Evolutionary conservation across 2,888 invertebrate genomes (phyloP).

Genomic region (Chelonus formosanus): DNA sequence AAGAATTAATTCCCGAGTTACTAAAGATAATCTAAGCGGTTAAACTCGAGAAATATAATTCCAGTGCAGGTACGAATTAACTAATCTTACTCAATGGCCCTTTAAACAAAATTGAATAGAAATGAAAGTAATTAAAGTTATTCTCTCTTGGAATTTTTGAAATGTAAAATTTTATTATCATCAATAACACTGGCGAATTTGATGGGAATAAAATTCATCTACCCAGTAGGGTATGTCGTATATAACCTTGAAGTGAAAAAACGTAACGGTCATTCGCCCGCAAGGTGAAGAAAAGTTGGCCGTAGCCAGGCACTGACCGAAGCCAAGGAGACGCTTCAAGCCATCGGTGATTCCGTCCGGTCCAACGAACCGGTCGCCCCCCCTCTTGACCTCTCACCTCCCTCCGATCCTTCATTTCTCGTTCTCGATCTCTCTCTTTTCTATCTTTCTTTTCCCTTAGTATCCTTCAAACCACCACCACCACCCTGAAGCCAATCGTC

Average conservation of each 20-base stretch:
- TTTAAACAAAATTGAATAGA: too few relatives aligned
- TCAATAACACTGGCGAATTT: constrained; percentile 25
- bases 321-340: constrained; percentile 59
- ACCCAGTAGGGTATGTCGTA: too few relatives aligned
- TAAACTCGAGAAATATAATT: too few relatives aligned
- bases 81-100: too few relatives aligned
- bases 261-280: constrained; percentile 63
- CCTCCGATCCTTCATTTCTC: constrained; percentile 31
- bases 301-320: constrained; percentile 58
- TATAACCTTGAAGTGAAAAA: constrained; percentile 59
- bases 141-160: too few relatives aligned
- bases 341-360: constrained; percentile 55
- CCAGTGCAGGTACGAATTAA: too few relatives aligned
- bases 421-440: constrained; percentile 26
- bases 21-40: too few relatives aligned
- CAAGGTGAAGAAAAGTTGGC: constrained; percentile 63
- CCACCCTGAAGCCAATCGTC: constrained; percentile 42
- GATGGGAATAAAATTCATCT: background rate
- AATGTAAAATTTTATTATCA: too few relatives aligned
- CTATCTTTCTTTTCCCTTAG: constrained; percentile 26
- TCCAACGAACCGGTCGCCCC: constrained; percentile 50
- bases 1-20: too few relatives aligned
- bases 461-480: constrained; percentile 20
- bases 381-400: constrained; percentile 43
- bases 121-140: too few relatives aligned